Evolutionary conservation across 2,797 vertebrate genomes (phyloP), one percentile per base, ranked within the genome.

Genomic region (Spondyliosoma cantharus): DNA sequence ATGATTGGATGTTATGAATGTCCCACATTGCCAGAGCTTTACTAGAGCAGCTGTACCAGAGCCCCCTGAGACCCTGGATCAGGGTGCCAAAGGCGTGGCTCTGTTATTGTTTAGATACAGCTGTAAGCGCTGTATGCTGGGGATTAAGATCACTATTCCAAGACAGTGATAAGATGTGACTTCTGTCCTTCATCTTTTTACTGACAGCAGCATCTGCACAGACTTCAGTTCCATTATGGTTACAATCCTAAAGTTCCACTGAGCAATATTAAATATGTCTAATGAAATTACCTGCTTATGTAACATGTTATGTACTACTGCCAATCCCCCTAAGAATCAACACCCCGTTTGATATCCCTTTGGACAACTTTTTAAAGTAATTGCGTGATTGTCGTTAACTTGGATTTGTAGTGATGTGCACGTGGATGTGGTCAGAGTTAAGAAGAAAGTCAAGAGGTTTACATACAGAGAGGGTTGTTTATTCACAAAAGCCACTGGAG

Each of bases 71-170:
- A 76, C 77, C 70, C 67, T 4, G 22, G 60, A 79, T 69, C 49
- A 80, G 77, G 78, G 58, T 80, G 78, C 75, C 77, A 73, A 53
- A 67, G 87, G 87, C 19, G 37, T 71, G 76, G 58, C 77, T 73
- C 52, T 62, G 50, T 84, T 91, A 85, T 82, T 83, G 83, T 57
- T 73, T 32, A 32, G 29, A 32, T 32, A 32, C 66, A 82, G 71
- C 62, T 76, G 59, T 79, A 81, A 72, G 50, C n/a, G 1, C 60
- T 82, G 65, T 68, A 79, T 81, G 53, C 46, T 43, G n/a, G 48
- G 87, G 88, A 90, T 91, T 91, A 88, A 74, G 56, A 66, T 82
- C 65, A 74, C 79, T 86, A 86, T 87, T 90, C 60, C 76, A 90
- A 93, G 89, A 87, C 67, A 73, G 43, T 71, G 78, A 83, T 65